Conservation (phyloP, 2,888 invertebrate species). For the Muschampia plurimacula region DNA sequence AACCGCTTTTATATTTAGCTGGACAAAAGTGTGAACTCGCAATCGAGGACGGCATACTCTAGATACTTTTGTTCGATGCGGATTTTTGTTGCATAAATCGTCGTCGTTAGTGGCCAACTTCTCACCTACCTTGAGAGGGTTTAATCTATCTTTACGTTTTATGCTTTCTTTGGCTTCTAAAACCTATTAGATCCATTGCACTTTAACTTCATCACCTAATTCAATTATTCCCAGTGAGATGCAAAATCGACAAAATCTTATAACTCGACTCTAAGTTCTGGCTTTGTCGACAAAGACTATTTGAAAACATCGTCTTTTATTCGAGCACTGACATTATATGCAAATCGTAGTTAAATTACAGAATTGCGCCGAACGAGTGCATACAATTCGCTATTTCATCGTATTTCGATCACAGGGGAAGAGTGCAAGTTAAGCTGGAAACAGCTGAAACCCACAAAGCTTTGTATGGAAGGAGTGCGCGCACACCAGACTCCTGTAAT, state of each 20-base stretch:
- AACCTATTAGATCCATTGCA: not conserved
- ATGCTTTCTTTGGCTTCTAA: too few relatives aligned
- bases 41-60: too few relatives aligned
- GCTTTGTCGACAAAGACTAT: slow-evolving; percentile 30
- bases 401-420: slow-evolving; percentile 61
- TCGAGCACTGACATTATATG: slow-evolving; percentile 35
- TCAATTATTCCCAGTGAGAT: not conserved
- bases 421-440: slow-evolving; percentile 66
- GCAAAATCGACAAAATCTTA: slow-evolving; percentile 9
- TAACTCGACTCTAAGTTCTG: slow-evolving; percentile 11
- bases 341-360: slow-evolving; percentile 64
- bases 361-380: slow-evolving; percentile 51
- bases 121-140: too few relatives aligned
- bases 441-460: slow-evolving; percentile 66
- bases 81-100: too few relatives aligned
- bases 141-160: not conserved
- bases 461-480: slow-evolving; percentile 63
- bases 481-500: slow-evolving; percentile 67
- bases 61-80: too few relatives aligned
- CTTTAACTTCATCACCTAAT: not conserved
- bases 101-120: too few relatives aligned
- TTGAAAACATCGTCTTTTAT: slow-evolving; percentile 38
- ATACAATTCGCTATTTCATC: slow-evolving; percentile 49
- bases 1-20: too few relatives aligned
- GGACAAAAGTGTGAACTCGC: too few relatives aligned